Conservation (phyloP, 2,888 invertebrate species). For the Eupelmus urozonus region DNA sequence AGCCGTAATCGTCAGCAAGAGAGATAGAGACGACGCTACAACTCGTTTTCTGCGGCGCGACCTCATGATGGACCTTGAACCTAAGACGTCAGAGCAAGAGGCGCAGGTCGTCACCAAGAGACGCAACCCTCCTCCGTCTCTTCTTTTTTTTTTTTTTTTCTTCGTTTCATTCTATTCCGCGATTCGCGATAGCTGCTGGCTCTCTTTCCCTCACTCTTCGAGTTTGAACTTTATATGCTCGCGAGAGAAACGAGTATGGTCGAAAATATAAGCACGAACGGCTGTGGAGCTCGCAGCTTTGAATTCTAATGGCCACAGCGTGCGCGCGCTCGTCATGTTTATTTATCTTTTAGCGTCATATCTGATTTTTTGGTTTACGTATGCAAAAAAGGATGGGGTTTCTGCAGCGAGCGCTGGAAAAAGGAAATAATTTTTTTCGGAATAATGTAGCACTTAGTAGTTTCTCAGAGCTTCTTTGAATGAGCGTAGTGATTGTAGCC, state of each 20-base stretch:
- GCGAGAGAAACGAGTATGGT: background rate
- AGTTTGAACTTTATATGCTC: background rate
- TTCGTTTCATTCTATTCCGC: background rate
- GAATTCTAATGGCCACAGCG: slow-evolving; percentile 6
- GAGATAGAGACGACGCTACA: background rate
- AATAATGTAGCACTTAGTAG: no score
- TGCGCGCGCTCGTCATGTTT: slow-evolving; percentile 1
- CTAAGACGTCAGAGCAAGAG: slow-evolving; percentile 36
- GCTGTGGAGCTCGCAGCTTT: no score
- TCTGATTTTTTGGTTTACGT: no score
- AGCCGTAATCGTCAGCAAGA: no score
- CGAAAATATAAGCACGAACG: slow-evolving; percentile 15
- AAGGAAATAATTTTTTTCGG: no score
- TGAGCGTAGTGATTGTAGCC: no score
- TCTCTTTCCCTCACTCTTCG: background rate
- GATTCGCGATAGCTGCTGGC: background rate
- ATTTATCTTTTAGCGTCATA: background rate
- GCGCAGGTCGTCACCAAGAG: slow-evolving; percentile 3
- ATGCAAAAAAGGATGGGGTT: no score
- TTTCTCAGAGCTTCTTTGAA: no score
- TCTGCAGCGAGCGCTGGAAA: no score
- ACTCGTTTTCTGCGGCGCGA: slow-evolving; percentile 25
- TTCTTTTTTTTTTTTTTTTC: background rate
- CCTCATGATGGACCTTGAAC: slow-evolving; percentile 53
- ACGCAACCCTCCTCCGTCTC: background rate